Base-by-base conservation (phyloP, 2,888 invertebrate genomes). In the Malthinus seriepunctatus region DNA sequence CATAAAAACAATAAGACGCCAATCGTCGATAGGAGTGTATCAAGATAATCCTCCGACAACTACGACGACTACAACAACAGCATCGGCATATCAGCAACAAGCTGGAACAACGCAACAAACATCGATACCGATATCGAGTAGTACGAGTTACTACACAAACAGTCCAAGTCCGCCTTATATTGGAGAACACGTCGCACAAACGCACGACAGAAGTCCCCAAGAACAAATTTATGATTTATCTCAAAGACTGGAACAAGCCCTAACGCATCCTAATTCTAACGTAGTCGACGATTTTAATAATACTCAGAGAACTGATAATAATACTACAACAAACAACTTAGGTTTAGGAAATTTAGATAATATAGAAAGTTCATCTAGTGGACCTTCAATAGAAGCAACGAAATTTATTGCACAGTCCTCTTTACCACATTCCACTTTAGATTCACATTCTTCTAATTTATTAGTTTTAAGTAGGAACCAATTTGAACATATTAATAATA, bases 1-100 rank as follows among this genome's bases (percentile, higher is more conserved):
- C 61, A 80, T 84, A 51, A 81, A 82, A 46, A 84, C 83, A 10
- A 85, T 86, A 51, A 80, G 85, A 10, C 81, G 86, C 14, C 86
- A 86, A 73, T 86, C 86, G 7, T 86, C 86, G 1, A 83, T 83
- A 66, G 86, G 86, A 2, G 84, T 84, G 0, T 79, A 85, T 66
- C 82, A 84, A 67, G 84, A 84, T 69, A 81, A 82, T 67, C 80
- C 81, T 38, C 39, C 66, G 54, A 39, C 68, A 11, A 35, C 61
- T 3, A 57, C 66, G 14, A 55, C 60, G 42, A 23, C 23, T 5
- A 23, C 23, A 5, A 23, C 23, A 5, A 23, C 23, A 3, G 5
- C 23, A 5, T 23, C 23, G 23, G 5, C 23, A 5, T 23, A 23
- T 5, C 23, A 23, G 5, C 67, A 60, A 31, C 65, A 66, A 15